Base-by-base conservation (phyloP, 2,797 vertebrate genomes). In the Gephyroberyx darwinii region DNA sequence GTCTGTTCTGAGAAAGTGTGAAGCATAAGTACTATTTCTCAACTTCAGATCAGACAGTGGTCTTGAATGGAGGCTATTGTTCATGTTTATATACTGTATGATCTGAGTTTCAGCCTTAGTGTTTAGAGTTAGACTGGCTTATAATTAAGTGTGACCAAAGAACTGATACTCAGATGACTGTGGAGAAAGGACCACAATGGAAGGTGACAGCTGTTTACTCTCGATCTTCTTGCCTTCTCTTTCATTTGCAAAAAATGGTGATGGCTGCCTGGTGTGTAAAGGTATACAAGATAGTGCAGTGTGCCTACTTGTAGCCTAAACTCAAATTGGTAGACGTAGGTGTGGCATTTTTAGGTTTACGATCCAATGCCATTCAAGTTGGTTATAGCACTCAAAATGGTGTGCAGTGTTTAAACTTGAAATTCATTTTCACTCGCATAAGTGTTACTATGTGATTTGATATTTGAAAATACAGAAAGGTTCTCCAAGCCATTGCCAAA, bases 1-100 rank as follows among this genome's bases (percentile, higher is more conserved):
- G 58, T 48, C 53, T 51, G 48, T 53, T 41, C 61, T 45, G 39
- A 39, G 33, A 74, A 41, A 89, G 88, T 84, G 85, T 88, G 81
- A 88, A 81, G 75, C 19, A 22, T 68, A 69, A 73, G 19, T 48
- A 16, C 71, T 37, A 69, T 50, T 39, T 75, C 20, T 81, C 39
- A 52, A 43, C 17, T 74, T 80, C 30, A 64, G 56, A 61, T 75
- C 31, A 52, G 57, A 70, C 20, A 12, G 8, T 62, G 39, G 41
- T 58, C 74, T 80, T 57, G 35, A 55, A 64, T 57, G 16, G 4
- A 35, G 1, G 19, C 64, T 61, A 16, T 58, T 20, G 39, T 41
- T 70, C 5, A 48, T 75, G 31, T 53, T 22, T 75, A 16, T 45
- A 65, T 59, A 68, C 64, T 72, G 54, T 56, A 63, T 2, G 53